Evolutionary conservation across 2,888 invertebrate genomes (phyloP).

Genomic region (Phyllotreta cruciferae): DNA sequence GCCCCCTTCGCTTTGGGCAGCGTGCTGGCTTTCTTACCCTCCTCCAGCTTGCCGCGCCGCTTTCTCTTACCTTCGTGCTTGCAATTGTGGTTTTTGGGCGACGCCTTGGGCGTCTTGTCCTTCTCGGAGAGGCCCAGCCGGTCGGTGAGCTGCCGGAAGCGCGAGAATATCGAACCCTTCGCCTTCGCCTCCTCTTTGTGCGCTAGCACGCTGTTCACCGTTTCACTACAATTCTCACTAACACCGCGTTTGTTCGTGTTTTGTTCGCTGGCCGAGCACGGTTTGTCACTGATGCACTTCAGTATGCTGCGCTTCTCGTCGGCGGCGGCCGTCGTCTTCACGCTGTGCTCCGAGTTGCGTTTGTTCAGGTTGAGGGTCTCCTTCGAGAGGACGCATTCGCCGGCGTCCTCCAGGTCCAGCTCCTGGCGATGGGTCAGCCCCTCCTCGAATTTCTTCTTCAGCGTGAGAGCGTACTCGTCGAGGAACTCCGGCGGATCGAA

Average conservation of each 20-base stretch:
- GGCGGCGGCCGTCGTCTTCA: slow-evolving; percentile 46
- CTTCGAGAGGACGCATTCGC: slow-evolving; percentile 54
- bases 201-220: slow-evolving; percentile 46
- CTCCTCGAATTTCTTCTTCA: slow-evolving; percentile 53
- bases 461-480: slow-evolving; percentile 55
- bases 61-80: slow-evolving; percentile 42
- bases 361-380: slow-evolving; percentile 57
- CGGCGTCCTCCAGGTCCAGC: slow-evolving; percentile 38
- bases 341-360: slow-evolving; percentile 57
- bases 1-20: slow-evolving; percentile 54
- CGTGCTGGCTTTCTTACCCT: slow-evolving; percentile 53
- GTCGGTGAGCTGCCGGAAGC: slow-evolving; percentile 65
- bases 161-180: slow-evolving; percentile 61
- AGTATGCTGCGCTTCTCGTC: slow-evolving; percentile 57
- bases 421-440: slow-evolving; percentile 35
- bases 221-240: slow-evolving; percentile 40
- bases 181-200: slow-evolving; percentile 52
- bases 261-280: slow-evolving; percentile 44
- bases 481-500: slow-evolving; percentile 58
- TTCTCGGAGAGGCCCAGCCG: slow-evolving; percentile 61
- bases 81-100: slow-evolving; percentile 52
- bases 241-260: slow-evolving; percentile 48
- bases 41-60: slow-evolving; percentile 52
- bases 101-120: slow-evolving; percentile 51
- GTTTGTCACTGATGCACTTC: slow-evolving; percentile 52